These are phyloP conservation scores for Centropus bengalensis DNA, from an alignment of 2,113 vertebrate genomes.

Conservation along the genomic window DNA sequence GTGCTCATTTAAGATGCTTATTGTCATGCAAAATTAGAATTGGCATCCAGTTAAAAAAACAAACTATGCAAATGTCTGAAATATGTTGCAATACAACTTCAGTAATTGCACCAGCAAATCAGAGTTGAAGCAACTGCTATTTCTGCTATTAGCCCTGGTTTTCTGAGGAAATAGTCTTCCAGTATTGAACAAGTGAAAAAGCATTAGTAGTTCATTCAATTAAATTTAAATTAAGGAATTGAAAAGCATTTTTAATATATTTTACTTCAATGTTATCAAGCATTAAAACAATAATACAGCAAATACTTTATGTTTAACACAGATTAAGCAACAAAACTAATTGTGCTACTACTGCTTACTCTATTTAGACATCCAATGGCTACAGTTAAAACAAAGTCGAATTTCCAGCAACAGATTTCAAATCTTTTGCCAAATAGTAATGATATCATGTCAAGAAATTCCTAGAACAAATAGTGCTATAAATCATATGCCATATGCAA, in stretches of 20 bases:
- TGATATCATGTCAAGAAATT: neutral
- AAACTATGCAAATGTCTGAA: neutral
- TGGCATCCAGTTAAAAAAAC: neutral
- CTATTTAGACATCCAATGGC: neutral
- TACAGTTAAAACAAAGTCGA: neutral
- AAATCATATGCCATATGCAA: constrained; percentile 14
- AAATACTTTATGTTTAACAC: neutral
- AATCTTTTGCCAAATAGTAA: neutral
- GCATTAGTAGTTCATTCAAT: neutral
- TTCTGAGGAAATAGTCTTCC: neutral
- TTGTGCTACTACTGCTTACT: neutral
- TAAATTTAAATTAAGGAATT: neutral
- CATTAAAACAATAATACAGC: neutral
- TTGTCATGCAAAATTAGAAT: neutral
- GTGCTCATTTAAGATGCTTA: neutral
- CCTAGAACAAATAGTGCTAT: neutral
- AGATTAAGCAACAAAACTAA: neutral
- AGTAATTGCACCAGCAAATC: neutral
- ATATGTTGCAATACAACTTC: neutral
- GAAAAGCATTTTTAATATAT: neutral
- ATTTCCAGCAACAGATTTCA: neutral
- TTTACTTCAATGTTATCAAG: neutral
- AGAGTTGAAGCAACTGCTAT: neutral
- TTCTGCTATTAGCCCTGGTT: neutral
- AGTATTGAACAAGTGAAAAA: neutral